phyloP scores from a whole-genome alignment of 2,797 vertebrate genomes.

The Aeoliscus strigatus region DNA sequence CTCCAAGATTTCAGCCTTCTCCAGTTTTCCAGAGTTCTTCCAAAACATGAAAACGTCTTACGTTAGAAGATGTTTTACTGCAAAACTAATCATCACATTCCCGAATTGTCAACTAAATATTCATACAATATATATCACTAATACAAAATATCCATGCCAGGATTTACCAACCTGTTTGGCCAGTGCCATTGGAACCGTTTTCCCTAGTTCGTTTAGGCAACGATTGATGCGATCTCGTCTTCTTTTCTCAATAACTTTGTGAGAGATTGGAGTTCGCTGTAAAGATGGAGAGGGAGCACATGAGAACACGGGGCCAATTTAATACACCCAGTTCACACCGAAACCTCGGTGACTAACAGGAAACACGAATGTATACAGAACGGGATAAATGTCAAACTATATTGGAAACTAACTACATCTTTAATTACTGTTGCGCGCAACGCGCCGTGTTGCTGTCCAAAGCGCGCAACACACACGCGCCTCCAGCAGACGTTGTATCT shows the following conservation, averaged over 20 bases:
- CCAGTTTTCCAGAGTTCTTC: conserved; percentile 94
- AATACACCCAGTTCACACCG: neutral
- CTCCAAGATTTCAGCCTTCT: conserved; percentile 97
- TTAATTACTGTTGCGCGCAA: conserved; percentile 14
- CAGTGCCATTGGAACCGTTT: conserved; percentile 92
- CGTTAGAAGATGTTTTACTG: neutral
- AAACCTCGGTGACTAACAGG: neutral
- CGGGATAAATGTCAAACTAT: neutral
- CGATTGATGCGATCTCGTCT: conserved; percentile 92
- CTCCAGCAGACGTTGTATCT: neutral
- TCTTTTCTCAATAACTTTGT: conserved; percentile 95
- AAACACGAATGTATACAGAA: neutral
- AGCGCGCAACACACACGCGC: conserved; percentile 40
- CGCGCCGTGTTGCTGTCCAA: conserved; percentile 26
- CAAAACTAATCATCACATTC: neutral
- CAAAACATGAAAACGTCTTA: neutral
- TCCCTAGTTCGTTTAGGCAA: conserved; percentile 89
- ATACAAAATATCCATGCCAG: neutral
- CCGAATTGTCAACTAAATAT: too few relatives aligned
- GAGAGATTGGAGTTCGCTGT: conserved; percentile 90
- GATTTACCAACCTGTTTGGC: conserved; percentile 84
- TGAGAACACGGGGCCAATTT: neutral
- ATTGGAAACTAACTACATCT: neutral
- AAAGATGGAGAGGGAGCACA: conserved; percentile 17
- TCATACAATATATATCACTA: neutral